These are phyloP conservation scores for Temnothorax rugatulus DNA, from an alignment of 2,888 invertebrate genomes.

Conservation along the genomic window DNA sequence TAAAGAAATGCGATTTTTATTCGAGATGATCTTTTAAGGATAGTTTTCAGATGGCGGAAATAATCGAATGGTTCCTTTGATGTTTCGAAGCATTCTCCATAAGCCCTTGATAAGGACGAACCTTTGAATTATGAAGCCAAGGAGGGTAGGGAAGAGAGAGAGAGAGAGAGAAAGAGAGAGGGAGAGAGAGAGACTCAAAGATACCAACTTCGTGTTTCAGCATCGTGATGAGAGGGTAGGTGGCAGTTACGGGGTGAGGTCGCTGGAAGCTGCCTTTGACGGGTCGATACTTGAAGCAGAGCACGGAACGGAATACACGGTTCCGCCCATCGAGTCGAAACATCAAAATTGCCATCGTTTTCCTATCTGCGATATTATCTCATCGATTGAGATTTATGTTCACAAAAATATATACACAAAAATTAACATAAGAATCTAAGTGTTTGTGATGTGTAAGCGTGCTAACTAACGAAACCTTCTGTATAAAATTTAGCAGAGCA, in stretches of 20 bases:
- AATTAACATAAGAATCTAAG: not conserved
- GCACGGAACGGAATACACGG: conserved; percentile 65
- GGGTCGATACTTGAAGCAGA: conserved; percentile 77
- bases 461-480: not conserved
- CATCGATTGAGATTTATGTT: conserved; percentile 14
- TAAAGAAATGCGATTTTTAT: conserved; percentile 12
- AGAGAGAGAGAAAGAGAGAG: conserved; percentile 24
- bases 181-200: conserved; percentile 8
- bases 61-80: conserved; percentile 34
- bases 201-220: conserved; percentile 57
- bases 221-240: conserved; percentile 51
- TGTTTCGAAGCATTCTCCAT: conserved; percentile 23
- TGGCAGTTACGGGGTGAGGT: conserved; percentile 68
- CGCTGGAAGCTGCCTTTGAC: conserved; percentile 75
- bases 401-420: not conserved
- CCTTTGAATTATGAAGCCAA: conserved; percentile 38
- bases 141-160: not conserved
- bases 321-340: conserved; percentile 70
- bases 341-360: conserved; percentile 62
- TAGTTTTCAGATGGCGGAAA: not conserved
- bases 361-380: not conserved
- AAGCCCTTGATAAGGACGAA: conserved; percentile 30
- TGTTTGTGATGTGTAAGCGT: not conserved
- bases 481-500: not conserved
- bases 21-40: not conserved